Conservation (phyloP, 1,140 invertebrate genomes). For the Dufourea novaeangliae region DNA sequence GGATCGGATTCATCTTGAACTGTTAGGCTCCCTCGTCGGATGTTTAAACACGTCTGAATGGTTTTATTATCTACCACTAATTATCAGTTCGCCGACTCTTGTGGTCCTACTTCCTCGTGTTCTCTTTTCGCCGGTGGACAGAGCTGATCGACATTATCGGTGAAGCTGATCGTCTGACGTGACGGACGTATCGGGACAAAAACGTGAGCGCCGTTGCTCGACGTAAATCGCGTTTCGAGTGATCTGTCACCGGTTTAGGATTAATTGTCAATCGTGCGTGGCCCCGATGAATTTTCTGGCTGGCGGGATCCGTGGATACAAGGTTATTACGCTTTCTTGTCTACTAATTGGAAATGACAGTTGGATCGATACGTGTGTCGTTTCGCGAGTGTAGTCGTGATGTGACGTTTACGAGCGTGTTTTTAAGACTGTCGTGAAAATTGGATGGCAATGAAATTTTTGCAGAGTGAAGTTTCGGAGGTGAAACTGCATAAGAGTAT, state of each 20-base stretch:
- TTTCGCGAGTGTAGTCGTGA: not conserved
- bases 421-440: not conserved
- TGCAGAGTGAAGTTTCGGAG: not conserved
- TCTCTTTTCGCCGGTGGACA: not conserved
- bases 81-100: not conserved
- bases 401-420: not conserved
- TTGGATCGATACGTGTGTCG: not conserved
- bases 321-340: slow-evolving; percentile 1
- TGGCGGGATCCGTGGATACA: not conserved
- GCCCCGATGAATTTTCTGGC: slow-evolving; percentile 10
- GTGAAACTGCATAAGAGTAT: not conserved
- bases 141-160: slow-evolving; percentile 2
- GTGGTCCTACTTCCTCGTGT: not conserved
- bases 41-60: no score
- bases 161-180: not conserved
- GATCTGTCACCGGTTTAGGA: slow-evolving; percentile 25
- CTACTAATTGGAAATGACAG: not conserved
- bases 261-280: slow-evolving; percentile 24
- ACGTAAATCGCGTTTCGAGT: slow-evolving; percentile 15
- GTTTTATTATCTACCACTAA: no score
- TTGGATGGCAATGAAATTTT: not conserved
- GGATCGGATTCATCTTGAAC: no score
- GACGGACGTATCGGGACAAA: not conserved
- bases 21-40: no score
- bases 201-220: not conserved